phyloP scores from a whole-genome alignment of 2,113 vertebrate genomes.

The Siphamia tubifer region DNA sequence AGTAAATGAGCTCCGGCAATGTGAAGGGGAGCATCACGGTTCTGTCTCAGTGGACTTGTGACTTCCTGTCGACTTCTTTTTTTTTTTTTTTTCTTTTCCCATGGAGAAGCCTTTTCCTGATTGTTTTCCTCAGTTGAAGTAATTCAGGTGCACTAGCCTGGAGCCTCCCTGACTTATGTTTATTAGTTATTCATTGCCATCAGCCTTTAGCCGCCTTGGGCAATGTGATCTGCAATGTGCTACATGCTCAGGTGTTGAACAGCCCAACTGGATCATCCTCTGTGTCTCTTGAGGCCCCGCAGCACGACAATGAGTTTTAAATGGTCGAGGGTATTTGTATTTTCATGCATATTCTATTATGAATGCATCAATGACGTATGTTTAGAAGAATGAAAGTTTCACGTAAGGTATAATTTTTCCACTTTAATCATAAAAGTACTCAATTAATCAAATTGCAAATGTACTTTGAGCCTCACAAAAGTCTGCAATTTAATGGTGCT shows the following conservation, averaged over 20 bases:
- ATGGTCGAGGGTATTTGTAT: conserved; percentile 19
- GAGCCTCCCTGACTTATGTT: conserved; percentile 64
- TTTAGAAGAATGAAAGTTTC: too few species aligned
- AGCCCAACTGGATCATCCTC: conserved; percentile 33
- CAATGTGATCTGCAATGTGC: conserved; percentile 51
- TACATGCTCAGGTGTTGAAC: conserved; percentile 54
- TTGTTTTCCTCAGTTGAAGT: conserved; percentile 64
- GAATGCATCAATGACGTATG: too few species aligned
- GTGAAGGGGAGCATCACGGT: conserved; percentile 44
- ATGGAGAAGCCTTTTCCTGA: conserved; percentile 30
- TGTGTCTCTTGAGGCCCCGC: conserved; percentile 27
- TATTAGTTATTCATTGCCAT: conserved; percentile 77
- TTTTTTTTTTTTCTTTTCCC: not conserved
- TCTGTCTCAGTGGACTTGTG: conserved; percentile 60
- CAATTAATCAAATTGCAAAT: too few species aligned
- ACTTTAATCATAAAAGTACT: too few species aligned
- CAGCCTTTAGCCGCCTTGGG: conserved; percentile 53
- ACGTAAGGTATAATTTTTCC: too few species aligned
- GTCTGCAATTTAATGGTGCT: too few species aligned
- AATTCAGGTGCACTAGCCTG: conserved; percentile 70
- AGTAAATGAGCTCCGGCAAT: conserved; percentile 44
- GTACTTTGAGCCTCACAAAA: too few species aligned
- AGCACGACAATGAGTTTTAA: conserved; percentile 3
- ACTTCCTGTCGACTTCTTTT: conserved; percentile 42
- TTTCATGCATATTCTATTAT: too few species aligned